Evolutionary conservation across 2,797 vertebrate genomes (phyloP), one percentile per base, ranked within the genome.

Genomic region (Moxostoma hubbsi): DNA sequence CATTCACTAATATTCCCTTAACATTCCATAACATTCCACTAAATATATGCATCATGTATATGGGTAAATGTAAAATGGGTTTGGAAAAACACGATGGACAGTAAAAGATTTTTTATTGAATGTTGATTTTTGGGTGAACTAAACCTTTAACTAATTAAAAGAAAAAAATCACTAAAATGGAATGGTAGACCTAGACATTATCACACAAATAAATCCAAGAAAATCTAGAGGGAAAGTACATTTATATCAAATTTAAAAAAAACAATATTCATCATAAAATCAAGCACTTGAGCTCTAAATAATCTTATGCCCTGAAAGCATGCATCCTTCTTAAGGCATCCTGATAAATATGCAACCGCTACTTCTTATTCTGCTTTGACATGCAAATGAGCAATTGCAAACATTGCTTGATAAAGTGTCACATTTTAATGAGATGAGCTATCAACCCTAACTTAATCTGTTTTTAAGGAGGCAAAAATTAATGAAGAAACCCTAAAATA

Each of bases 341-440:
- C 61, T 80, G 50, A 83, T 85, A 84, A 86, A 87, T 84, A 87
- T 85, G 83, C 80, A 82, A 77, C 66, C 75, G 36, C 50, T 67
- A 51, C 51, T 73, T 73, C 74, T 66, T 71, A 79, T 65, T 73
- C 81, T 65, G 55, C 73, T 11, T 65, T 75, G 81, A 80, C 72
- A 80, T 82, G 79, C 76, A 85, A 82, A 83, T 82, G 78, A 83
- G 80, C 79, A 69, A 84, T 64, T 55, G 58, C 70, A 80, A 81
- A 85, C 82, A 82, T 86, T 70, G 85, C 82, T 87, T 83, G 81
- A 85, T 86, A 83, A 85, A 83, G 82, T 85, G 83, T 85, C 85
- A 87, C 73, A 64, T 80, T 86, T 86, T 83, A 86, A 84, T 86
- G 79, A 87, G 83, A 83, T 81, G 73, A 79, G 86, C 76, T 81